Conservation (phyloP, 1,140 invertebrate species). For the Brachionus asplanchnoidis region DNA sequence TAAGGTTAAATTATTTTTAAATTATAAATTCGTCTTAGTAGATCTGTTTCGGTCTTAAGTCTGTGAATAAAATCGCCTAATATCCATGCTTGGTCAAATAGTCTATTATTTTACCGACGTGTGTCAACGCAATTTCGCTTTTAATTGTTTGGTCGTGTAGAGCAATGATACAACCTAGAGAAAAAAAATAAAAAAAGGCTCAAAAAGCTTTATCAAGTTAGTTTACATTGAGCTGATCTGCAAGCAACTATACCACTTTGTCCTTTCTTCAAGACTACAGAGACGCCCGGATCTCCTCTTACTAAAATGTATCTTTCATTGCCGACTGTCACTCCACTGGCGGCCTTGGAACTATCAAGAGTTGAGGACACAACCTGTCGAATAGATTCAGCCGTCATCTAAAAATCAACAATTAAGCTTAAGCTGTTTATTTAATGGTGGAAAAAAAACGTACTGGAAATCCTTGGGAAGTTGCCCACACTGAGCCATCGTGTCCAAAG, state of each 20-base stretch:
- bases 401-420: background rate
- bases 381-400: constrained; percentile 14
- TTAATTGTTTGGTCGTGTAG: constrained; percentile 21
- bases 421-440: background rate
- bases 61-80: background rate
- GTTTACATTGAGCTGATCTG: constrained; percentile 23
- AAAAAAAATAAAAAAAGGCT: background rate
- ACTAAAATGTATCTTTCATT: constrained; percentile 31
- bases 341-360: background rate
- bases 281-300: constrained; percentile 20
- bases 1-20: constrained; percentile 18
- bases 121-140: constrained; percentile 3
- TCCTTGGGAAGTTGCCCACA: constrained; percentile 9
- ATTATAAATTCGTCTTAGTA: constrained; percentile 19
- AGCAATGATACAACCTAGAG: constrained; percentile 13
- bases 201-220: background rate
- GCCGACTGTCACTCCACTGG: background rate
- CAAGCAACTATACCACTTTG: constrained; percentile 1
- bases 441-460: background rate
- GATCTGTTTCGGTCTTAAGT: background rate
- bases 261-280: constrained; percentile 27
- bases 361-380: background rate
- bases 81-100: constrained; percentile 37
- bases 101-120: constrained; percentile 35
- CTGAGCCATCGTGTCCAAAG: constrained; percentile 33